Conservation (phyloP, 2,797 vertebrate species). For the Catostomus latipinnis region DNA sequence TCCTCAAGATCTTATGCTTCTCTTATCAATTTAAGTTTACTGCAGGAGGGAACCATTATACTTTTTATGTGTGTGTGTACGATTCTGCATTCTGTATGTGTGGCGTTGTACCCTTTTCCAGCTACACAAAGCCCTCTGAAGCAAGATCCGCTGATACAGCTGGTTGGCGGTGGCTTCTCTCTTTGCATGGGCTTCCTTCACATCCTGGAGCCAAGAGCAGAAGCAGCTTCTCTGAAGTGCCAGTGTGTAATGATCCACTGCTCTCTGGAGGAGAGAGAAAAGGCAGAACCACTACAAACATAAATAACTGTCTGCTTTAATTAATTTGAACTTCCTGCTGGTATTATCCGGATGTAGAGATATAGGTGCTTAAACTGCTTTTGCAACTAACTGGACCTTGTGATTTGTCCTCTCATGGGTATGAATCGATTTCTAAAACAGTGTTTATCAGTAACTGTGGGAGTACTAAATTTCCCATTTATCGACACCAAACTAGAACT, state of each 20-base stretch:
- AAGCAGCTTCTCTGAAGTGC: constrained; percentile 79
- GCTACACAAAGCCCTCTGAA: constrained; percentile 75
- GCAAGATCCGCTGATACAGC: constrained; percentile 75
- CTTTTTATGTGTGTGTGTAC: not conserved
- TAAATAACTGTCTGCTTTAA: constrained; percentile 44
- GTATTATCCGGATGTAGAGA: not conserved
- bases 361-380: not conserved
- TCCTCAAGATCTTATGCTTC: not conserved
- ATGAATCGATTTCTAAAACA: constrained; percentile 20
- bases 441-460: too few species aligned
- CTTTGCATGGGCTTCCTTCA: constrained; percentile 67
- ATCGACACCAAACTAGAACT: too few species aligned
- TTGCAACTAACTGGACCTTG: constrained; percentile 9
- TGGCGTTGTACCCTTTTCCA: constrained; percentile 84
- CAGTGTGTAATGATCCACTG: constrained; percentile 77
- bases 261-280: constrained; percentile 77
- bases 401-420: not conserved
- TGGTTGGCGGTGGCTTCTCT: constrained; percentile 78
- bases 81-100: constrained; percentile 1
- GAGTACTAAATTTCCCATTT: too few species aligned
- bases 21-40: not conserved
- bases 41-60: too few species aligned
- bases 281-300: constrained; percentile 49
- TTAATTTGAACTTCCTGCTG: constrained; percentile 18
- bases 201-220: constrained; percentile 77